Conservation (phyloP, 1,140 invertebrate species). For the Drosophila kikkawai region DNA sequence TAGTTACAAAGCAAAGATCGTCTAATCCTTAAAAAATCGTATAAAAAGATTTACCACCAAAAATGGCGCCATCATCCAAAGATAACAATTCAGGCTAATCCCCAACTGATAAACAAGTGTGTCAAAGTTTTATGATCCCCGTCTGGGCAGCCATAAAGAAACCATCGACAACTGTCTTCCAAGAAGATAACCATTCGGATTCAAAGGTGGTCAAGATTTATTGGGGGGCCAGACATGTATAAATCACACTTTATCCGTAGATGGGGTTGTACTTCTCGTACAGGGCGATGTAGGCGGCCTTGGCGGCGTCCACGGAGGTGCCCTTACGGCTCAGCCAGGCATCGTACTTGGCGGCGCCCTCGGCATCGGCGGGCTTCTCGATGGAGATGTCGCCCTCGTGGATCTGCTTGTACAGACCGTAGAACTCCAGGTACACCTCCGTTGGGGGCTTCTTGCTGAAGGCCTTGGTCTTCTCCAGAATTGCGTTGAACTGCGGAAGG, state of each 20-base stretch:
- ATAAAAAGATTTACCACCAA: conserved; percentile 14
- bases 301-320: conserved; percentile 91
- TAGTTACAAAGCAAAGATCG: background rate
- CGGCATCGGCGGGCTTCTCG: conserved; percentile 93
- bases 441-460: conserved; percentile 92
- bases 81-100: conserved; percentile 24
- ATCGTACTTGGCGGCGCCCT: conserved; percentile 98
- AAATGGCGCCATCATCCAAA: conserved; percentile 11
- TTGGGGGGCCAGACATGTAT: conserved; percentile 10
- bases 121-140: background rate
- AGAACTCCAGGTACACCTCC: conserved; percentile 93
- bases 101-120: background rate
- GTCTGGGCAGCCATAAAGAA: conserved; percentile 6
- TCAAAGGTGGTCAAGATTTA: conserved; percentile 50
- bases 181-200: conserved; percentile 21
- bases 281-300: conserved; percentile 93
- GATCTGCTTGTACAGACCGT: conserved; percentile 95
- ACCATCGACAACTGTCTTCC: conserved; percentile 1
- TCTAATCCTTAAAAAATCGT: background rate
- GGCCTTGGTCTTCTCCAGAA: conserved; percentile 92
- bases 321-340: conserved; percentile 96
- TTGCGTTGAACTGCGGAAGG: conserved; percentile 88
- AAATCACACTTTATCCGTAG: conserved; percentile 51
- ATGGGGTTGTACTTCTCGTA: conserved; percentile 88
- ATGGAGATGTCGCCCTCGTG: conserved; percentile 89